phyloP scores from a whole-genome alignment of 2,888 invertebrate species.

The Celastrina argiolus region DNA sequence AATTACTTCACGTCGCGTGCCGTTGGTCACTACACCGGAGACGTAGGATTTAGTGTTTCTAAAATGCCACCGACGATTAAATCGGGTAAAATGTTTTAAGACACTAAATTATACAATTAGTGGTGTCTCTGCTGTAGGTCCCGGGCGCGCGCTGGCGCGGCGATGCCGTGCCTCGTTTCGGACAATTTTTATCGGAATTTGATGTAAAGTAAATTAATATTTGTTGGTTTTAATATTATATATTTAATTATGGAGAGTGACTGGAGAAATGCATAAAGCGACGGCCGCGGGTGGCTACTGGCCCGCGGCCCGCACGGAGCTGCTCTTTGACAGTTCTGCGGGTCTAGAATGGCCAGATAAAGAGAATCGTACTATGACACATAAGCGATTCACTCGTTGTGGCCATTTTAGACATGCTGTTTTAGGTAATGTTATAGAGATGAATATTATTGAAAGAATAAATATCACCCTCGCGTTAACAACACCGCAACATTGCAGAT shows the following conservation, averaged over 20 bases:
- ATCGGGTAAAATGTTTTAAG: background rate
- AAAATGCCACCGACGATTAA: background rate
- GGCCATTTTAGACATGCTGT: too few species aligned
- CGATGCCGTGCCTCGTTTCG: background rate
- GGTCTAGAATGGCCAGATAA: background rate
- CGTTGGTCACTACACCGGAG: background rate
- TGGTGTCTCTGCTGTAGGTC: background rate
- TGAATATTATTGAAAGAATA: too few species aligned
- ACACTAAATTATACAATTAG: background rate
- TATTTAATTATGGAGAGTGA: background rate
- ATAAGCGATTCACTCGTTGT: too few species aligned
- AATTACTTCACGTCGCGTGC: constrained; percentile 3
- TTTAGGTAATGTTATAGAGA: too few species aligned
- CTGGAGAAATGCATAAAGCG: background rate
- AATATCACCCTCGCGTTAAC: too few species aligned
- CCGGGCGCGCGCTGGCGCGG: background rate
- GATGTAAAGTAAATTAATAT: constrained; percentile 8
- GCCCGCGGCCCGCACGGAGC: background rate
- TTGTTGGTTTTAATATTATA: constrained; percentile 4
- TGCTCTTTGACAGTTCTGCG: background rate
- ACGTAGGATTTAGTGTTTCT: background rate
- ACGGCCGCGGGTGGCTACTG: background rate
- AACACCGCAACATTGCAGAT: too few species aligned
- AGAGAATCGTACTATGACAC: too few species aligned
- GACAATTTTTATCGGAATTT: background rate